Evolutionary conservation across 2,113 vertebrate genomes (phyloP), one percentile per base, ranked within the genome.

Genomic region (Columbina picui): DNA sequence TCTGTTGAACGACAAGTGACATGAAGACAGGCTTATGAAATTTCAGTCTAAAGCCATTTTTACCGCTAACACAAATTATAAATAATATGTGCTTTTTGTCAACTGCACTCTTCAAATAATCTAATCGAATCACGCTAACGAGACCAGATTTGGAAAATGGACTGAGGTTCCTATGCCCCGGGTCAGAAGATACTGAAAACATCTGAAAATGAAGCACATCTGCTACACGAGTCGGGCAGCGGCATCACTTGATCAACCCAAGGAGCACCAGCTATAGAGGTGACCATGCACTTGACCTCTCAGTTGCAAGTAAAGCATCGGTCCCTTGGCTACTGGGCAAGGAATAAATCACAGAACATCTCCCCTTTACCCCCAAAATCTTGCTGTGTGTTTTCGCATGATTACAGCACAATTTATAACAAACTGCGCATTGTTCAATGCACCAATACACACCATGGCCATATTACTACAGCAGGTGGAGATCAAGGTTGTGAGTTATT

Each of bases 71-170:
- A 83, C 85, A 91, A 95, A 81, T 94, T 39, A 91, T 53, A 96
- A 96, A 94, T 97, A 93, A 96, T 88, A 71, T 0, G 55, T 84
- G 84, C 29, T 69, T 97, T 96, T 96, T 60, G n/a, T 93, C 96
- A 97, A 45, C 80, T 14, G 22, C 84, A 78, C 96, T 97, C 90
- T 88, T 97, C 63, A 11, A 11, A 27, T 93, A 94, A 97, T 96
- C 88, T 96, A 93, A 97, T 97, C 84, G 83, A 34, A 81, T 79
- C 95, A 45, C 12, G 22, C 68, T 93, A 95, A 95, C 38, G 96
- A 97, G 91, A 96, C 90, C 94, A 71, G 86, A 91, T 55, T 57
- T 97, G 96, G 92, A 96, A 95, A 97, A 89, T 56, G 69, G 41
- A 81, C 74, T 36, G 84, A 95, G 82, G 59, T 97, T 96, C 96